Conservation (phyloP, 1,140 invertebrate species). For the Diachasma alloeum region DNA sequence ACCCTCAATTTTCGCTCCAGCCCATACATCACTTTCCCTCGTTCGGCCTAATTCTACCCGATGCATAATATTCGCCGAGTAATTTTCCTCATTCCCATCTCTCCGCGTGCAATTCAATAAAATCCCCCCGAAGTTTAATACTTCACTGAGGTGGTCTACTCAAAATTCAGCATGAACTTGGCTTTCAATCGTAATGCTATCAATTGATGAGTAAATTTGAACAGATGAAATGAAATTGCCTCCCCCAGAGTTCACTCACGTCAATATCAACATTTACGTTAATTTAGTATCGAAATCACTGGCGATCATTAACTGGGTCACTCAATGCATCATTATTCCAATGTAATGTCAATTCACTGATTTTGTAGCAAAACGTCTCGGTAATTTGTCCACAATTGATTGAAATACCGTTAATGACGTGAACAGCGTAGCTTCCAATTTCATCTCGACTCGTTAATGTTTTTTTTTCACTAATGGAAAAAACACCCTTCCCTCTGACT, state of each 20-base stretch:
- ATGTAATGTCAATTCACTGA: not conserved
- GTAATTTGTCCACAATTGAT: not conserved
- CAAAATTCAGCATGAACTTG: not conserved
- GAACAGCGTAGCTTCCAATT: not conserved
- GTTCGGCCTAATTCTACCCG: too few relatives aligned
- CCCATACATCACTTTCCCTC: too few relatives aligned
- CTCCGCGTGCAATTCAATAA: not conserved
- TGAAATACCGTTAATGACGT: not conserved
- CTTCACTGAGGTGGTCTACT: not conserved
- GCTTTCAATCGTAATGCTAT: not conserved
- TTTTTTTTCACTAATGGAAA: not conserved
- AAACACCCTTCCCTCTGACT: too few relatives aligned
- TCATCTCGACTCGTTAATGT: not conserved
- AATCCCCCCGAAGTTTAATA: not conserved
- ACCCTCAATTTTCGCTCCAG: too few relatives aligned
- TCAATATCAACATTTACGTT: not conserved
- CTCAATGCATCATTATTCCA: not conserved
- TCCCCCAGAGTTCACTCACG: not conserved
- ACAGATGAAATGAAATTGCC: not conserved
- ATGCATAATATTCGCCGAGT: too few relatives aligned
- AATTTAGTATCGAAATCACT: not conserved
- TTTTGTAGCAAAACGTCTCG: not conserved
- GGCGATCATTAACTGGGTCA: not conserved
- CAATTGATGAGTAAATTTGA: not conserved
- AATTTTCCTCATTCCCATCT: too few relatives aligned